Evolutionary conservation across 2,797 vertebrate species (phyloP), one percentile per base, ranked within the genome.

Genomic region (Melopsittacus undulatus): DNA sequence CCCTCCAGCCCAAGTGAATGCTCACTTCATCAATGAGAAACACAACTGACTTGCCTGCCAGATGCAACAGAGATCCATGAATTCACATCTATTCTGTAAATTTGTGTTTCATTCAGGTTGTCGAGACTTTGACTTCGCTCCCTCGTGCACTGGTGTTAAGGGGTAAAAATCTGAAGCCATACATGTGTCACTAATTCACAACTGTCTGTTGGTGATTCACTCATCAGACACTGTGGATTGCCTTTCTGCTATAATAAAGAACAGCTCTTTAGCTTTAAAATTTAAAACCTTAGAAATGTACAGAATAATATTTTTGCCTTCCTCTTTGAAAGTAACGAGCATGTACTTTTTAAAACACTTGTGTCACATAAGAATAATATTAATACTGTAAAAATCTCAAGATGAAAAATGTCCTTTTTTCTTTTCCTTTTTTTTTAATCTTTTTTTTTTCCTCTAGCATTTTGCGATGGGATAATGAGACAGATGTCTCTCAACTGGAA

Each of bases 391-490:
- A 96, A 97, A 97, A 97, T 94, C 83, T 82, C 83, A 97, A 97
- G 97, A 97, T 94, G 70, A 98, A 97, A 97, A 95, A 89, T 92
- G 34, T 97, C 90, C 96, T 92, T 96, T 98, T 97, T 97, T 81
- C 19, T 96, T 81, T 97, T 97, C 88, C 95, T 92, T 97, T 97
- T 89, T 66, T 96, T 97, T 80, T 93, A 2, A 63, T 73, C 97
- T 89, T 98, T 96, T 98, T 98, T 98, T 97, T 98, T 97, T 96
- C 94, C 94, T 98, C 87, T 98, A 99, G 99, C 97, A 97, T 99
- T 98, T 97, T 99, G 97, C 98, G 99, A 98, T 99, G 99, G 99
- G 99, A 99, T 99, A 99, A 98, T 97, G 99, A 99, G 98, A 97
- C 97, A 93, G 99, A 99, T 97, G 98, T 99, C 97, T 98, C 99